These are phyloP conservation scores for Zelleria hepariella DNA, from an alignment of 2,888 invertebrate genomes.

Conservation along the genomic window DNA sequence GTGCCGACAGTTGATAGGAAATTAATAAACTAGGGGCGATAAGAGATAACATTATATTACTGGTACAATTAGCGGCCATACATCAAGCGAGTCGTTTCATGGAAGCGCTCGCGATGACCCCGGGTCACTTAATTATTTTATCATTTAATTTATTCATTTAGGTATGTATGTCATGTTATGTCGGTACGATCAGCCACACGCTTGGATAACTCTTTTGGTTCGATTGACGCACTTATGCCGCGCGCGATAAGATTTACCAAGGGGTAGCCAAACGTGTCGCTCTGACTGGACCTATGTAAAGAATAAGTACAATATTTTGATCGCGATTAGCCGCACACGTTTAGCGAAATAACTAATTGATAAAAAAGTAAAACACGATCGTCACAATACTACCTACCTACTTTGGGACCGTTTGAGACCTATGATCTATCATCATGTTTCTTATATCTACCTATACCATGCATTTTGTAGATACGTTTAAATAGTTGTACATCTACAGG, in stretches of 20 bases:
- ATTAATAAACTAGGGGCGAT: conserved; percentile 56
- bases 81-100: conserved; percentile 39
- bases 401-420: too few relatives aligned
- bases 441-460: too few relatives aligned
- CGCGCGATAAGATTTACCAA: too few relatives aligned
- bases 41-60: conserved; percentile 35
- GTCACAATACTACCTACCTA: too few relatives aligned
- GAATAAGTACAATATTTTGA: neutral
- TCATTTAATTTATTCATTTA: neutral
- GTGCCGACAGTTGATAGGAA: conserved; percentile 44
- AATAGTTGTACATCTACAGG: neutral
- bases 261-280: too few relatives aligned
- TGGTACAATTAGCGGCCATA: conserved; percentile 52
- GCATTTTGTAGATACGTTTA: too few relatives aligned
- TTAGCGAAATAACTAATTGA: neutral
- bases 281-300: neutral
- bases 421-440: too few relatives aligned
- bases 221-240: too few relatives aligned
- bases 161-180: neutral
- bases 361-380: too few relatives aligned
- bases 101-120: conserved; percentile 37
- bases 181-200: too few relatives aligned
- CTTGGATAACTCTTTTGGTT: too few relatives aligned
- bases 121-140: conserved; percentile 18
- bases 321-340: neutral